Evolutionary conservation across 2,113 vertebrate genomes (phyloP).

Genomic region (Psammodynastes pulverulentus): DNA sequence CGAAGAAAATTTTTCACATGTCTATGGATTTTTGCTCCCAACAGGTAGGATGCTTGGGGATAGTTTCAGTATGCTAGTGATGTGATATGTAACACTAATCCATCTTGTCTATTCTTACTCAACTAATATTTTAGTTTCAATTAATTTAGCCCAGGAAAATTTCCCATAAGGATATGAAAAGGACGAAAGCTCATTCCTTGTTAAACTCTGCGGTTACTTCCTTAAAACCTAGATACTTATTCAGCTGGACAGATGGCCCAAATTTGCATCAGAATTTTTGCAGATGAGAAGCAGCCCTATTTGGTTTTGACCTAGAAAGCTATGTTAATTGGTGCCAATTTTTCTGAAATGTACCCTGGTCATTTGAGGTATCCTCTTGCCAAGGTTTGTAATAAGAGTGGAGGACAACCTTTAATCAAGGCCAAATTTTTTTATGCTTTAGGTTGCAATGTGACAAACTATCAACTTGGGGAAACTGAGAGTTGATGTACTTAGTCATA

Average conservation of each 20-base stretch:
- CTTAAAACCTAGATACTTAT: not conserved
- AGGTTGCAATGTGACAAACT: not conserved
- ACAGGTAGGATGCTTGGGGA: not conserved
- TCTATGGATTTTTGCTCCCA: not conserved
- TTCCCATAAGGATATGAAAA: not conserved
- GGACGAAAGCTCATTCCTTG: not conserved
- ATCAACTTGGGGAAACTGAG: not conserved
- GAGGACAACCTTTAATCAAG: not conserved
- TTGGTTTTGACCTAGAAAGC: not conserved
- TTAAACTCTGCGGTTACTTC: not conserved
- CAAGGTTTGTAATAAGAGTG: not conserved
- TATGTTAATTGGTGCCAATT: not conserved
- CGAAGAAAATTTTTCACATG: no score
- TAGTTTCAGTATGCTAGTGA: not conserved
- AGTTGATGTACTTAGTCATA: not conserved
- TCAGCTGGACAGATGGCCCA: not conserved
- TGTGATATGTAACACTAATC: not conserved
- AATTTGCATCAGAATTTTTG: not conserved
- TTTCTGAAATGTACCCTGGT: not conserved
- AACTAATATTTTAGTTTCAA: not conserved
- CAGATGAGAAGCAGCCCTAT: not conserved
- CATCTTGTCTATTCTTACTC: not conserved
- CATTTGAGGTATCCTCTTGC: not conserved
- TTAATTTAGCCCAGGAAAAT: not conserved
- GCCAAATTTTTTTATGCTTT: not conserved